Conservation (phyloP, 2,888 invertebrate species). For the Dendrolimus pini region DNA sequence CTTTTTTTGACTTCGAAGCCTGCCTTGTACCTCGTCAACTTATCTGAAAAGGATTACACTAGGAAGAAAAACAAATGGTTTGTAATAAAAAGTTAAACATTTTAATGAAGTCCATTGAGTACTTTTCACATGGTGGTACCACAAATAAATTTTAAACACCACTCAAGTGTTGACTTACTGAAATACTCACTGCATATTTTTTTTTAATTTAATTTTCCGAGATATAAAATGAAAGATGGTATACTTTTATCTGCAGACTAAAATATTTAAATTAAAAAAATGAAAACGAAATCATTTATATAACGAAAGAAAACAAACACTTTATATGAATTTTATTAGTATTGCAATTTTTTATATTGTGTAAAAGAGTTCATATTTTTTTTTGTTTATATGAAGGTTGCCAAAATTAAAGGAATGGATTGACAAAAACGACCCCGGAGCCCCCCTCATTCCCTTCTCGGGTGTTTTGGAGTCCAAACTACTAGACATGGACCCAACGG, state of each 20-base stretch:
- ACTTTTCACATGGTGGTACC: background rate
- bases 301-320: no score
- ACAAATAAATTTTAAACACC: background rate
- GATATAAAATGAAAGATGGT: no score
- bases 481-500: slow-evolving; percentile 88
- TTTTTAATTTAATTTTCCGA: no score
- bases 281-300: no score
- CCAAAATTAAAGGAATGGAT: slow-evolving; percentile 99
- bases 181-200: no score
- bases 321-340: no score
- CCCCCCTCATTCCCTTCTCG: slow-evolving; percentile 96
- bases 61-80: slow-evolving; percentile 99
- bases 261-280: no score
- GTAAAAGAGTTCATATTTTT: no score
- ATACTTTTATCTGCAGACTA: no score
- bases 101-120: background rate
- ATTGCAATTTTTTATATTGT: no score
- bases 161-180: no score
- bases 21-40: slow-evolving; percentile 96
- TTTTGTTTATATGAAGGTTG: slow-evolving; percentile 76
- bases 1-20: slow-evolving; percentile 98
- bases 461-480: slow-evolving; percentile 93
- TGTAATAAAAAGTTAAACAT: slow-evolving; percentile 28
- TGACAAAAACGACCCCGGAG: slow-evolving; percentile 96
- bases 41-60: slow-evolving; percentile 98